Conservation (phyloP, 2,797 vertebrate genomes). For the Halcyon chelicuti region DNA sequence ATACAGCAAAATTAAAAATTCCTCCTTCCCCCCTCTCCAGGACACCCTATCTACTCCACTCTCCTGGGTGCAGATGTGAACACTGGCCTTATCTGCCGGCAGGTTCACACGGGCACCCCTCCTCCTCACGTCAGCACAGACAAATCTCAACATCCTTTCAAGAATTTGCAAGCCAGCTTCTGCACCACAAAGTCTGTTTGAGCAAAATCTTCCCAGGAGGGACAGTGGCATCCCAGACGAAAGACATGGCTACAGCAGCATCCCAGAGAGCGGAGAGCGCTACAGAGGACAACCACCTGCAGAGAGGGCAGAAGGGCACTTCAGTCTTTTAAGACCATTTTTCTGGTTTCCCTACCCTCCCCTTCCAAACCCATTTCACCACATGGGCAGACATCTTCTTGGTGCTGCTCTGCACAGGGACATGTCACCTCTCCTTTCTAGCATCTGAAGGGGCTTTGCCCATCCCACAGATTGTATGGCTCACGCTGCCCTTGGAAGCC, state of each 20-base stretch:
- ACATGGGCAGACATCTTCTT: rapidly evolving
- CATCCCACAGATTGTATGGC: rapidly evolving
- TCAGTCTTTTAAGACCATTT: not conserved
- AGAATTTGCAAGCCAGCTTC: not conserved
- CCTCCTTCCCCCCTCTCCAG: not conserved
- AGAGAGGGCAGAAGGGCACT: not conserved
- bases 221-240: not conserved
- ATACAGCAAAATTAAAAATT: not conserved
- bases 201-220: not conserved
- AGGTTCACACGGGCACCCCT: not conserved
- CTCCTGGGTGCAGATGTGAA: not conserved
- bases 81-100: not conserved
- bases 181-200: not conserved
- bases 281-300: rapidly evolving
- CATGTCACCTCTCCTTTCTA: not conserved
- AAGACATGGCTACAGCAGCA: rapidly evolving
- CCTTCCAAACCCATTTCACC: not conserved
- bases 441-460: not conserved
- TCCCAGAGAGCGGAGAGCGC: rapidly evolving
- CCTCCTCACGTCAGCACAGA: not conserved
- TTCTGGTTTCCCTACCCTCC: not conserved
- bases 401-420: rapidly evolving
- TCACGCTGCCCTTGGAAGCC: not conserved
- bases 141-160: not conserved
- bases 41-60: rapidly evolving